Conservation (phyloP, 2,888 invertebrate species). For the Eupsilia transversa region DNA sequence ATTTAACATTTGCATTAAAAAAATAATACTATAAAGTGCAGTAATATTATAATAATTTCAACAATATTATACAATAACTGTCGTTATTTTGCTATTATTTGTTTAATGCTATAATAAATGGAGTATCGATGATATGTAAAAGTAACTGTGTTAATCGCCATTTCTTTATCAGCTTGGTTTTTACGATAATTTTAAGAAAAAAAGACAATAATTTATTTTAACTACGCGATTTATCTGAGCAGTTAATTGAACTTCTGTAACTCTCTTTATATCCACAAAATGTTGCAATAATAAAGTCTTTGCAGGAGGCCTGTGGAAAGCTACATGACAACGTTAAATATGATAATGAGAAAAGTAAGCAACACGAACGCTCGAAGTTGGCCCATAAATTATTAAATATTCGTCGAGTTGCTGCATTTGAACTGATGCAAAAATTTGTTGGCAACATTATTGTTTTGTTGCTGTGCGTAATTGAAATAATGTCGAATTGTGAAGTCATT, state of each 20-base stretch:
- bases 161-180: neutral
- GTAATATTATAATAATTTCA: too few relatives aligned
- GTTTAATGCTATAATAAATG: too few relatives aligned
- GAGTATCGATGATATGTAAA: too few relatives aligned
- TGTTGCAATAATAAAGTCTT: slow-evolving; percentile 77
- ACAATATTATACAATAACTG: too few relatives aligned
- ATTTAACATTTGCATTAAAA: too few relatives aligned
- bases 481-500: slow-evolving; percentile 20
- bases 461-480: slow-evolving; percentile 39
- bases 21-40: too few relatives aligned
- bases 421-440: slow-evolving; percentile 50
- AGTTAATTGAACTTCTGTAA: slow-evolving; percentile 34
- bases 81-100: too few relatives aligned
- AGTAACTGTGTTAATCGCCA: too few relatives aligned
- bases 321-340: slow-evolving; percentile 81
- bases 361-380: slow-evolving; percentile 77
- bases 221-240: neutral
- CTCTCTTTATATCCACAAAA: slow-evolving; percentile 53
- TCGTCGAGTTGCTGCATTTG: slow-evolving; percentile 62
- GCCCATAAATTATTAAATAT: slow-evolving; percentile 80
- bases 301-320: slow-evolving; percentile 63
- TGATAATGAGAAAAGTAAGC: slow-evolving; percentile 81
- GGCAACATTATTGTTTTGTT: slow-evolving; percentile 48
- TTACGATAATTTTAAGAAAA: neutral
- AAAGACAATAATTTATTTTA: neutral